These are phyloP conservation scores for Rhabdomys pumilio DNA, from an alignment of 2,797 vertebrate genomes.

Conservation along the genomic window DNA sequence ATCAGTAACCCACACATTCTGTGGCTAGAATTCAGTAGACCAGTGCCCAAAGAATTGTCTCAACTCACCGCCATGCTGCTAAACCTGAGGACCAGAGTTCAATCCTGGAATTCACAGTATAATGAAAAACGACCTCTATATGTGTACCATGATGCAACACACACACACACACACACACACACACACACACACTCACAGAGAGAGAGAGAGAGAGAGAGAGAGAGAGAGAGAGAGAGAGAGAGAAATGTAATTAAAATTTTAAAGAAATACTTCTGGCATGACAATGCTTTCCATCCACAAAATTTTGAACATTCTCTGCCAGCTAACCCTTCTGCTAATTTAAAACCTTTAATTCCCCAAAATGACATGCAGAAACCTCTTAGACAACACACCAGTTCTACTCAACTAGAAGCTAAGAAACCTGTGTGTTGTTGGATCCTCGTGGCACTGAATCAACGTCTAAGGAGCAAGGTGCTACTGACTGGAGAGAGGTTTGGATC, in stretches of 20 bases:
- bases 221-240: neutral
- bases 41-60: neutral
- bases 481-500: neutral
- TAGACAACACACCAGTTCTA: neutral
- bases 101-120: neutral
- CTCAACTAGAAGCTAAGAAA: neutral
- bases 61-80: neutral
- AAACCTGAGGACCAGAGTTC: neutral
- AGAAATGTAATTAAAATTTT: neutral
- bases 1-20: no score
- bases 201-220: neutral
- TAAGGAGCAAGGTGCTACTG: neutral
- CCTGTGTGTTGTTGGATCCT: neutral
- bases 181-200: neutral
- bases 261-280: neutral
- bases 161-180: neutral
- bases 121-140: neutral
- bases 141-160: neutral
- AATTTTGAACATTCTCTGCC: neutral
- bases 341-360: constrained; percentile 37
- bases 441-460: neutral
- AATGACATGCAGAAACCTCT: neutral
- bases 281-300: neutral
- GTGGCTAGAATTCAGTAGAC: neutral
- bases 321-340: neutral